Percentiles rank a stretch among this genome's conserved stretches.
Evolutionary conservation across 2,113 vertebrate genomes (phyloP).

Genomic region (Oxyruncus cristatus): DNA sequence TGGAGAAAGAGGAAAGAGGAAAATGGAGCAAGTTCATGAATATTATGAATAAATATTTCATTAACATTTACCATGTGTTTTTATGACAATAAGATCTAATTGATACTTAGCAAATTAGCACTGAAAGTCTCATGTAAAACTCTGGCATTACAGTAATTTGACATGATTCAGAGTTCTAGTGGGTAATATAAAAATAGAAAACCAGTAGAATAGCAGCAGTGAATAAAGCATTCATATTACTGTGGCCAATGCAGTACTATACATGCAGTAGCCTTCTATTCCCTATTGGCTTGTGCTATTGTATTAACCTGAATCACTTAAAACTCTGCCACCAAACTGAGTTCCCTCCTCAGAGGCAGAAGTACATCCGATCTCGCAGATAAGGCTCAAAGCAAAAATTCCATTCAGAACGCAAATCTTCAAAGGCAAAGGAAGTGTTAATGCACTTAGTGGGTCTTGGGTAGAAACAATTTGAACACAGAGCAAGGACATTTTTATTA

Average conservation of each 20-base stretch:
- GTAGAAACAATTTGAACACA: not conserved
- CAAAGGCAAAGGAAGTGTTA: not conserved
- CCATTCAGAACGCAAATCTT: not conserved
- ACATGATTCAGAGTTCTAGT: not conserved
- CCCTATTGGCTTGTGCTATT: not conserved
- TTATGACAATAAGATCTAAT: not conserved
- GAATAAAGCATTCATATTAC: not conserved
- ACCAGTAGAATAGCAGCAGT: not conserved
- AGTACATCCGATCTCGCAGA: not conserved
- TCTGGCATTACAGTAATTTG: not conserved
- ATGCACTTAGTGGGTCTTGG: not conserved
- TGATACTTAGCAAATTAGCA: not conserved
- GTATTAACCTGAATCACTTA: not conserved
- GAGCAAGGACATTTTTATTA: not conserved
- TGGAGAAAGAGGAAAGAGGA: not conserved
- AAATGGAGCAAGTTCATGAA: not conserved
- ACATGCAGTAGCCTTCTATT: not conserved
- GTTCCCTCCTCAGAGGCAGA: not conserved
- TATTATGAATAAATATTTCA: not conserved
- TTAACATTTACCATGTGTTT: not conserved
- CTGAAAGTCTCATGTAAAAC: not conserved
- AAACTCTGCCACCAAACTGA: not conserved
- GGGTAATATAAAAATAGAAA: not conserved
- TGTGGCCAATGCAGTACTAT: not conserved
- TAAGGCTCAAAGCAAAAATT: not conserved